These are phyloP conservation scores for Dryadula phaetusa DNA, from an alignment of 2,888 invertebrate species.

Conservation along the genomic window DNA sequence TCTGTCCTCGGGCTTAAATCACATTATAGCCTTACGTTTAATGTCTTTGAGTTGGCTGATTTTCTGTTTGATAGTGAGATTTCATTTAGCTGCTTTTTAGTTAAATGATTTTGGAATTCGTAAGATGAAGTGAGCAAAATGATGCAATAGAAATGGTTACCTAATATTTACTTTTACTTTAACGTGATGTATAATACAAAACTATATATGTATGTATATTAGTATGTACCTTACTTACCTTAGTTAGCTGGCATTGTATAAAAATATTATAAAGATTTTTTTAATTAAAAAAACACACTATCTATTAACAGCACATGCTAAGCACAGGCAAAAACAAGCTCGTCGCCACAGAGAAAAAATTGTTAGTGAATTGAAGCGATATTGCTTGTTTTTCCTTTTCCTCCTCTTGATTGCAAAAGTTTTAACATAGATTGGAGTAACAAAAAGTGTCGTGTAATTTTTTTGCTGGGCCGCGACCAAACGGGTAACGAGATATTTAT, in stretches of 20 bases:
- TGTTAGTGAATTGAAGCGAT: slow-evolving; percentile 47
- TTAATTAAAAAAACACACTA: neutral
- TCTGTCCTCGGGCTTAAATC: slow-evolving; percentile 77
- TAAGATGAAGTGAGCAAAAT: neutral
- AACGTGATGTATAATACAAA: too few relatives aligned
- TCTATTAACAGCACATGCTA: neutral
- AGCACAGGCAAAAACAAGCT: slow-evolving; percentile 17
- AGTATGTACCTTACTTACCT: too few relatives aligned
- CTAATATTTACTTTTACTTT: too few relatives aligned
- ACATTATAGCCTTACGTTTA: slow-evolving; percentile 75
- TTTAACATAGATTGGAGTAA: slow-evolving; percentile 56
- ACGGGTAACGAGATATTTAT: slow-evolving; percentile 75
- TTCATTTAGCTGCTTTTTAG: slow-evolving; percentile 21
- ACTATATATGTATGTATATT: too few relatives aligned
- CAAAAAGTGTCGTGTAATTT: slow-evolving; percentile 67
- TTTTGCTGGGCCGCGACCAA: slow-evolving; percentile 58
- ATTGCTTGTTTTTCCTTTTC: slow-evolving; percentile 64
- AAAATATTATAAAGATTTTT: too few relatives aligned
- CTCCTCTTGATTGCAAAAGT: slow-evolving; percentile 71
- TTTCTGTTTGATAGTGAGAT: slow-evolving; percentile 30
- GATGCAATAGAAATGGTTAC: neutral
- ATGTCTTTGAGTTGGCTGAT: slow-evolving; percentile 62
- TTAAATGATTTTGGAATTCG: neutral
- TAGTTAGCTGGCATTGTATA: too few relatives aligned
- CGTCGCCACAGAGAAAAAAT: slow-evolving; percentile 46